Conservation (phyloP, 1,140 invertebrate genomes). For the Pseudomyrmex gracilis region DNA sequence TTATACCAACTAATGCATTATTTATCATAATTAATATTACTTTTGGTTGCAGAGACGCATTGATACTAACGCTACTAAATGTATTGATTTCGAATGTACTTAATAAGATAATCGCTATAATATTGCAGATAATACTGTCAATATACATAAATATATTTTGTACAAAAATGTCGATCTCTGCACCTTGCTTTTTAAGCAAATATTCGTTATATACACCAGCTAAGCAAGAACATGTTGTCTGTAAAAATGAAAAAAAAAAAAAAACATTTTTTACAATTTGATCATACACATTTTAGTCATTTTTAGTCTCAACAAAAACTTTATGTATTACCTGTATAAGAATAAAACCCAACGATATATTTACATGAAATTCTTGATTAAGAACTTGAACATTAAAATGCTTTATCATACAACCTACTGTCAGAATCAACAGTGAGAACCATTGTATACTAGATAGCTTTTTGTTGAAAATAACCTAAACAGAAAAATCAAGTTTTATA, state of each 20-base stretch:
- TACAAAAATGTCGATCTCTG: constrained; percentile 94
- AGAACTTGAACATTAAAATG: constrained; percentile 85
- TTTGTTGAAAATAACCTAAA: constrained; percentile 94
- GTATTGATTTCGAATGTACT: constrained; percentile 87
- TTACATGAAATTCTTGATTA: constrained; percentile 85
- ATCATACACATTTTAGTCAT: neutral
- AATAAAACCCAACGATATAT: constrained; percentile 91
- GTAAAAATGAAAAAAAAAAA: constrained; percentile 87
- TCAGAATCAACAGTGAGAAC: constrained; percentile 94
- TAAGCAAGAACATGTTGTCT: constrained; percentile 96
- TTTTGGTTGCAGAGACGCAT: constrained; percentile 81
- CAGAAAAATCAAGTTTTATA: constrained; percentile 69
- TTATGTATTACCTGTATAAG: constrained; percentile 86
- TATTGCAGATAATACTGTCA: constrained; percentile 96
- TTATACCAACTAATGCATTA: constrained; percentile 96
- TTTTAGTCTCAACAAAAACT: neutral
- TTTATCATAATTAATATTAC: constrained; percentile 95
- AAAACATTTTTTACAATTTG: constrained; percentile 48
- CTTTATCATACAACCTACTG: constrained; percentile 96
- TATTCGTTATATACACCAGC: constrained; percentile 99
- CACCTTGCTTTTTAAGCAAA: constrained; percentile 94
- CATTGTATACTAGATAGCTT: constrained; percentile 94
- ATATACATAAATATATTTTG: constrained; percentile 99
- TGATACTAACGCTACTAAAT: constrained; percentile 86
- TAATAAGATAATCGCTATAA: constrained; percentile 89